Percentiles rank a stretch among this genome's conserved stretches.
Conservation (phyloP, 2,888 invertebrate genomes). For the Phaonia tiefii region DNA sequence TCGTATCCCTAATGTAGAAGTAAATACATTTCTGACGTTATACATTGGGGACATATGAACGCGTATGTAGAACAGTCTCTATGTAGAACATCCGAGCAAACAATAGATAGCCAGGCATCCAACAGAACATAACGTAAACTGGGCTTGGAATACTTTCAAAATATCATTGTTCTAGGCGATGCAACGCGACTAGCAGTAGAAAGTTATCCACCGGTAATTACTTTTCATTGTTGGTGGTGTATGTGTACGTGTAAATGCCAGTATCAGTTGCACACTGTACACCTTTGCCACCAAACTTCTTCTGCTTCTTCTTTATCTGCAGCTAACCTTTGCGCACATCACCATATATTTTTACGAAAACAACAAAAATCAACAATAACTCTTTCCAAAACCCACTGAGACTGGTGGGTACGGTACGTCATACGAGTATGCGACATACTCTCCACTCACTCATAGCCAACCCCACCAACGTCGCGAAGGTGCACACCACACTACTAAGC, state of each 20-base stretch:
- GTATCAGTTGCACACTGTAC: constrained; percentile 4
- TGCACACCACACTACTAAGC: constrained; percentile 56
- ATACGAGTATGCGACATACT: not conserved
- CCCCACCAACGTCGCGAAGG: not conserved
- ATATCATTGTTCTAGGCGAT: constrained; percentile 17
- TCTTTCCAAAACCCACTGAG: not conserved
- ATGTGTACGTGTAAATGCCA: not conserved
- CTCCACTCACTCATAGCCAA: not conserved
- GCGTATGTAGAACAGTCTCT: no score
- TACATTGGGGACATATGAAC: no score
- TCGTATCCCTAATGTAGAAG: no score
- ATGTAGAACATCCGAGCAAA: no score
- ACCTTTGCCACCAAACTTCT: constrained; percentile 8
- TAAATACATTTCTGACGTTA: no score
- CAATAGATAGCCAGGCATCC: not conserved
- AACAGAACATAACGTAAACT: not conserved
- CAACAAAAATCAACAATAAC: not conserved
- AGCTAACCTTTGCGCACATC: constrained; percentile 58
- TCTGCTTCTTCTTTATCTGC: not conserved
- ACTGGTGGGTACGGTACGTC: not conserved
- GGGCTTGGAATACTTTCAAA: constrained; percentile 14
- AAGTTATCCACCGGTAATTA: constrained; percentile 1
- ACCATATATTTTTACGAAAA: no score
- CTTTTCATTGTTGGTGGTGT: not conserved
- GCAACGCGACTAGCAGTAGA: not conserved